Evolutionary conservation across 2,113 vertebrate species (phyloP), one percentile per base, ranked within the genome.

Genomic region (Rhinolophus ferrumequinum): DNA sequence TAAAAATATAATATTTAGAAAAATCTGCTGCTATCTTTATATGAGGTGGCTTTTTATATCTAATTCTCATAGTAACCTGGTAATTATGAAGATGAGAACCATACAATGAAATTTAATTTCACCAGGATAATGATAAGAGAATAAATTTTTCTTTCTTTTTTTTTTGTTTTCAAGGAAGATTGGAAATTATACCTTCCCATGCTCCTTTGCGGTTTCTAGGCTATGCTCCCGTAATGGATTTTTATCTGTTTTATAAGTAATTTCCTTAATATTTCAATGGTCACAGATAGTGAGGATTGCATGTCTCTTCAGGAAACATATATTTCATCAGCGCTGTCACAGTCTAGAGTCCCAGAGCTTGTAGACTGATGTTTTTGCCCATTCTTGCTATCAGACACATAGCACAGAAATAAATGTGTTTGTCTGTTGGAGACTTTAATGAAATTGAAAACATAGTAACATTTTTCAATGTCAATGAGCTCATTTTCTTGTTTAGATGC

Each of bases 261-360:
- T 98, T 98, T 98, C 97, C 97, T 98, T 98, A 98, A 97, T 98
- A 98, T 97, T 98, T 97, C 94, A 97, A 82, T 58, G 77, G 90
- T 88, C 77, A 90, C 58, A 98, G 90, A 81, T 70, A 93, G 80
- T 52, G 91, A 70, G 82, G 54, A 96, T 80, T 97, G 62, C 95
- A 94, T 2, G 81, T 97, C 88, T 96, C 96, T 97, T 97, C 77
- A 81, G 90, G 93, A 97, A 98, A 97, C 94, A 73, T n/a, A n/a
- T 93, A 96, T 98, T 97, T 97, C 70, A 96, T 98, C 97, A 95
- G 88, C 0, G 1, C 91, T 98, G 98, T 97, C 96, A 97, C 90
- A 93, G 94, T 95, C 69, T 93, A 91, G 96, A 98, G 88, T 98
- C 93, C 50, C 67, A 66, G 73, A 93, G 84, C 97, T 96, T 95